phyloP scores from a whole-genome alignment of 2,113 vertebrate species.

The Ifrita kowaldi region DNA sequence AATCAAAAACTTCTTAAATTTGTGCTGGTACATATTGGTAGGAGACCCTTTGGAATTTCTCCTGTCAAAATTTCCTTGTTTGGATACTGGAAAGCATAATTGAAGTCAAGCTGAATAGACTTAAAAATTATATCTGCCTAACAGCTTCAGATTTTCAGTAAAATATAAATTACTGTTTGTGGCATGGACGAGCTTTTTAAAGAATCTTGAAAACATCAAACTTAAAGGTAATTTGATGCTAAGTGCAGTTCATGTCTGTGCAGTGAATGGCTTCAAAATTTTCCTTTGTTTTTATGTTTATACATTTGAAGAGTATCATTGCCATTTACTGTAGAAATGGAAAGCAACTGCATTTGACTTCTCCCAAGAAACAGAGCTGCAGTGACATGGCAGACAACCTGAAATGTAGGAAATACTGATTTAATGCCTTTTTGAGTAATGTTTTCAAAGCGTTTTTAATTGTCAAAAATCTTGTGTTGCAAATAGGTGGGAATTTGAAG shows the following conservation, averaged over 20 bases:
- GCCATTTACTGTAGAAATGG: not conserved
- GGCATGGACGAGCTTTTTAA: not conserved
- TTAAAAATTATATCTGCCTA: not conserved
- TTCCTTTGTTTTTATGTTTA: not conserved
- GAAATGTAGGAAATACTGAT: not conserved
- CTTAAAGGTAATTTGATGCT: not conserved
- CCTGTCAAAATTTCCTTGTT: not conserved
- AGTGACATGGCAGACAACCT: not conserved
- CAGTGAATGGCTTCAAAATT: not conserved
- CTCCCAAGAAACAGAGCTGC: not conserved
- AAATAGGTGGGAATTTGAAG: conserved; percentile 96
- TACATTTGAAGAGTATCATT: not conserved
- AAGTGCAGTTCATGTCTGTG: not conserved
- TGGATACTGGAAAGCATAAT: not conserved
- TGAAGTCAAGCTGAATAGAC: not conserved
- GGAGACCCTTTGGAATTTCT: not conserved
- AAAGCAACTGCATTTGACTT: not conserved
- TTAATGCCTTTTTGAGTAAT: not conserved
- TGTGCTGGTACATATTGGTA: not conserved
- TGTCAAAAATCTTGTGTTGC: not conserved
- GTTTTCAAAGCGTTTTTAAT: not conserved
- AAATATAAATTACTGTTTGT: not conserved
- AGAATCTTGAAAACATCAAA: not conserved
- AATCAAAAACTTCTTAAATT: not conserved
- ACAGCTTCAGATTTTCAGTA: not conserved